Conservation (phyloP, 2,888 invertebrate species). For the Heliothis peltigera region DNA sequence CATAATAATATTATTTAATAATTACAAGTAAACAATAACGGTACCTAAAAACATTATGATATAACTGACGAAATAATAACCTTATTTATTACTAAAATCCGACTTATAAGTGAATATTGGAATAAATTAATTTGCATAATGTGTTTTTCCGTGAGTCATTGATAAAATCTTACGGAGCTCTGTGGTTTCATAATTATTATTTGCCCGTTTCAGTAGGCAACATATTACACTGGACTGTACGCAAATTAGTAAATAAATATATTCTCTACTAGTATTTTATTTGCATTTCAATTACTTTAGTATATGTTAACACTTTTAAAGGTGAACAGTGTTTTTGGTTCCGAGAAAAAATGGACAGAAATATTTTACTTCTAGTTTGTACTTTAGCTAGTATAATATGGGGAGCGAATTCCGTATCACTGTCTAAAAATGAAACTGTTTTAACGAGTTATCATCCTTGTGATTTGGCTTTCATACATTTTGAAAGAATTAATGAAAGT, state of each 20-base stretch:
- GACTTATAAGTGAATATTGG: slow-evolving; percentile 52
- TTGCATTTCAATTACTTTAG: slow-evolving; percentile 4
- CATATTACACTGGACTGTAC: slow-evolving; percentile 69
- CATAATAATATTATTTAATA: too few species aligned
- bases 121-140: slow-evolving; percentile 67
- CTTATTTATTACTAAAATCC: slow-evolving; percentile 56
- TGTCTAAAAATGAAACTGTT: slow-evolving; percentile 77
- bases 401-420: slow-evolving; percentile 63
- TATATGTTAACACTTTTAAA: not conserved
- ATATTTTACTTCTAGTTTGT: slow-evolving; percentile 41
- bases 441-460: slow-evolving; percentile 83
- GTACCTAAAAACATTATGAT: slow-evolving; percentile 52
- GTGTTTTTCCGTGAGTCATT: slow-evolving; percentile 73
- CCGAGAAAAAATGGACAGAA: slow-evolving; percentile 30
- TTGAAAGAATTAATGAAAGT: slow-evolving; percentile 73
- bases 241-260: slow-evolving; percentile 41
- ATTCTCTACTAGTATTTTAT: slow-evolving; percentile 21
- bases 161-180: slow-evolving; percentile 74
- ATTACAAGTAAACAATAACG: too few species aligned
- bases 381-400: slow-evolving; percentile 51
- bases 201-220: slow-evolving; percentile 18
- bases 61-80: slow-evolving; percentile 69
- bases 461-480: slow-evolving; percentile 79
- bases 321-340: not conserved
- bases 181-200: slow-evolving; percentile 47